Evolutionary conservation across 2,888 invertebrate genomes (phyloP), one percentile per base, ranked within the genome.

Genomic region (Rhyacophila evoluta): DNA sequence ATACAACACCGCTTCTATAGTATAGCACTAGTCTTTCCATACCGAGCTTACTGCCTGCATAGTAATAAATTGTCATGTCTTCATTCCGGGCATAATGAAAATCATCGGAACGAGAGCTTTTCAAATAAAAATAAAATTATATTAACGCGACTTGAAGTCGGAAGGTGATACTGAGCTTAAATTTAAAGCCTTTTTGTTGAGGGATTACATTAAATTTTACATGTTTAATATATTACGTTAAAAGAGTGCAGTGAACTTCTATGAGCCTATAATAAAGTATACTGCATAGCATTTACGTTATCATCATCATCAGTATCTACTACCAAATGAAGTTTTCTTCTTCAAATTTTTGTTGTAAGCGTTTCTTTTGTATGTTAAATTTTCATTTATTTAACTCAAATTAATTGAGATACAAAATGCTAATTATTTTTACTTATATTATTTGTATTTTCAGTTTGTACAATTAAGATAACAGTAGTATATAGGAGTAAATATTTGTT

Each of bases 141-240:
- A 19, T 19, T 55, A 55, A 55, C 25, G 5, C 55, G 19, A 55
- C 6, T 55, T 55, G 8, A 19, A 55, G 55, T 55, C 55, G 25
- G 55, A 55, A 55, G 55, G 55, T 55, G 55, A 55, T 55, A 55
- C 55, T 25, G 55, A 19, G 55, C 55, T 55, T 55, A 25, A 19
- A 55, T 55, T 55, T 55, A 55, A 55, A 55, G 19, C 55, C 55
- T 55, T 55, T 55, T 55, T 55, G 55, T 55, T 55, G 55, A 55
- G 55, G 55, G 55, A 55, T 55, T 55, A 55, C 55, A 55, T 55
- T n/a, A n/a, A n/a, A 8, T 55, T 33, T 33, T 55, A 55, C 15
- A 55, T 55, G 55, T 55, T 19, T 55, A 19, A 55, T 19, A 55
- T 55, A 55, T 55, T 55, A 8, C 55, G 2, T 25, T 33, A 55